These are phyloP conservation scores for Drosophila macrospina DNA, from an alignment of 2,888 invertebrate species.

Conservation along the genomic window DNA sequence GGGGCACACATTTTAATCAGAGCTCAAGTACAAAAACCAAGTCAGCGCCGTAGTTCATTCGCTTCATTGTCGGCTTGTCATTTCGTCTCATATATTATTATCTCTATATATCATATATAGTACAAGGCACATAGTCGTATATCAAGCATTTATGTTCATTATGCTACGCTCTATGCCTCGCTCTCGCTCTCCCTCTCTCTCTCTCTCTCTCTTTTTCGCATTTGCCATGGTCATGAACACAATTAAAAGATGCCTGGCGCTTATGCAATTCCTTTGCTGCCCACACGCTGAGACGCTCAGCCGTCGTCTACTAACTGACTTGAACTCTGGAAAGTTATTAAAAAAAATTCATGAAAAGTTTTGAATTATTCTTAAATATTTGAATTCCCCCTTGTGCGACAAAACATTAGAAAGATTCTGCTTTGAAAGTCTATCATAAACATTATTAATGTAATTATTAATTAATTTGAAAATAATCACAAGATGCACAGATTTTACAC, in stretches of 20 bases:
- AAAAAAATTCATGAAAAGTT: background rate
- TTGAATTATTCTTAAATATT: background rate
- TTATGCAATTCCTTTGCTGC: slow-evolving; percentile 36
- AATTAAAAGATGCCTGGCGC: slow-evolving; percentile 58
- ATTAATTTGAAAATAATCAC: too few species aligned
- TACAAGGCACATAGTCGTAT: slow-evolving; percentile 9
- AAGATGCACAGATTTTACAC: background rate
- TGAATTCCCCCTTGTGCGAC: background rate
- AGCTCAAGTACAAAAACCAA: slow-evolving; percentile 74
- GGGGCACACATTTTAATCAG: slow-evolving; percentile 76
- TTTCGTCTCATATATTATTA: slow-evolving; percentile 26
- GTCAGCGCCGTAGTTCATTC: slow-evolving; percentile 61
- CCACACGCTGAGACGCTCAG: background rate
- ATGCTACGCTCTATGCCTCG: slow-evolving; percentile 50
- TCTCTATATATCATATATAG: slow-evolving; percentile 9
- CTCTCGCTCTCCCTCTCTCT: slow-evolving; percentile 1
- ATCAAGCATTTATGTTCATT: slow-evolving; percentile 70
- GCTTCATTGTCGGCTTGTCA: slow-evolving; percentile 53
- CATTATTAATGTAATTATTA: too few species aligned
- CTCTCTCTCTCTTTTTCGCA: slow-evolving; percentile 6
- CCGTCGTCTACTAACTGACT: background rate
- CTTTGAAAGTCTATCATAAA: too few species aligned
- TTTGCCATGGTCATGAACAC: slow-evolving; percentile 77
- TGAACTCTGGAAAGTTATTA: slow-evolving; percentile 3
- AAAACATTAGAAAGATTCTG: too few species aligned